Evolutionary conservation across 2,113 vertebrate genomes (phyloP).

Genomic region (Hypocryptadius cinnamomeus): DNA sequence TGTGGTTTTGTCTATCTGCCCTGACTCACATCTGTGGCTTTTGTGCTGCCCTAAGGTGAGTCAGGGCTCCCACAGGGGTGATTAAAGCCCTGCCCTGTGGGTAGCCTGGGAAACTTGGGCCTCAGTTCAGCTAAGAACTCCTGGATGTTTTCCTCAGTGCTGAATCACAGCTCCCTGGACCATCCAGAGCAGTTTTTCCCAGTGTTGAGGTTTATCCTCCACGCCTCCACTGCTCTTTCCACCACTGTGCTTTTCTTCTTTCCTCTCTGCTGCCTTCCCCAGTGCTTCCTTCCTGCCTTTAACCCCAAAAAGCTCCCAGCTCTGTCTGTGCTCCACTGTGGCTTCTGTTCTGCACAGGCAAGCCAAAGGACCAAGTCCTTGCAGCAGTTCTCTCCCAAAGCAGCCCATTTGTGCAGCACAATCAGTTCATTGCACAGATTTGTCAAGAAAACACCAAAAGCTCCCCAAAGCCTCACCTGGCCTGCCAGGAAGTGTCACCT

Average conservation of each 20-base stretch:
- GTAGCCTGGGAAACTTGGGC: not conserved
- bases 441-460: not conserved
- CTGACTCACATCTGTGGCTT: not conserved
- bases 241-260: not conserved
- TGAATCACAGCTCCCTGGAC: not conserved
- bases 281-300: not conserved
- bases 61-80: not conserved
- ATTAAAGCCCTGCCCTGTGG: not conserved
- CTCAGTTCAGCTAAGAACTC: not conserved
- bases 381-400: not conserved
- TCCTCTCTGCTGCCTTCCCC: not conserved
- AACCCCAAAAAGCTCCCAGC: not conserved
- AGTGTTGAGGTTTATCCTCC: not conserved
- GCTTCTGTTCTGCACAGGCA: not conserved
- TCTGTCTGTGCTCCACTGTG: not conserved
- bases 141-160: not conserved
- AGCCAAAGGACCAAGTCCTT: not conserved
- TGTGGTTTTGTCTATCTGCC: not conserved
- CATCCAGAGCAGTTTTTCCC: not conserved
- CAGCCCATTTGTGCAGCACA: not conserved
- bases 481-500: not conserved
- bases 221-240: fast-evolving
- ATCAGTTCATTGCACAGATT: not conserved
- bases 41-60: not conserved
- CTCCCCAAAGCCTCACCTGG: not conserved